A percentile compares a stretch with the other conserved stretches of the same genome.
Conservation (phyloP, 2,113 vertebrate species). For the Pomatorhinus ruficollis region DNA sequence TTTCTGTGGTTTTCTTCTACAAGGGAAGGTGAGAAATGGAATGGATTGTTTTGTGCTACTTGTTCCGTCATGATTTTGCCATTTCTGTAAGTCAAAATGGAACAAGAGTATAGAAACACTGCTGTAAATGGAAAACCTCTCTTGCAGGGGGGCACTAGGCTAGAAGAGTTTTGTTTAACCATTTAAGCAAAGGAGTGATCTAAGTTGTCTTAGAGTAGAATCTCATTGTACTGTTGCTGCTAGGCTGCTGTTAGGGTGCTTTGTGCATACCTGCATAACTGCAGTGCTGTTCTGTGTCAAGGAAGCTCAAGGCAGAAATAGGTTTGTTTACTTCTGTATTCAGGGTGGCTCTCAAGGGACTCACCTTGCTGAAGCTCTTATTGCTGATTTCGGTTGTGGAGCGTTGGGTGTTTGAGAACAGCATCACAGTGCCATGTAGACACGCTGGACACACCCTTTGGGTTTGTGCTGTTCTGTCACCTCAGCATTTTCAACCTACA, state of each 20-base stretch:
- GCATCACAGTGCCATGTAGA: not conserved
- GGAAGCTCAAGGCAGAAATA: not conserved
- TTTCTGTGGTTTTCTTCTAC: not conserved
- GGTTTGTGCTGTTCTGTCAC: not conserved
- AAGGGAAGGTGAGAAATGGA: not conserved
- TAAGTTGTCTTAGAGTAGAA: not conserved
- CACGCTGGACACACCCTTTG: not conserved
- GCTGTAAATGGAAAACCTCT: not conserved
- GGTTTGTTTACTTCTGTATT: not conserved
- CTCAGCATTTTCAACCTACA: not conserved
- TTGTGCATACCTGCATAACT: not conserved
- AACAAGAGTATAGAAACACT: not conserved
- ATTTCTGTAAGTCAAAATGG: not conserved
- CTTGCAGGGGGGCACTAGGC: not conserved
- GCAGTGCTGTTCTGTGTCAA: not conserved
- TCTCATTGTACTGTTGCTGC: not conserved
- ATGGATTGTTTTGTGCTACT: not conserved
- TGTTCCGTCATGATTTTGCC: not conserved
- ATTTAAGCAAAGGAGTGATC: not conserved
- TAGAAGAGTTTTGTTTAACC: not conserved
- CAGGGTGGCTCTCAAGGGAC: not conserved
- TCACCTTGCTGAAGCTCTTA: not conserved
- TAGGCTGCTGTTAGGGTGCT: not conserved
- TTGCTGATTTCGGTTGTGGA: not conserved
- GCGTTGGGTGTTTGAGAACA: not conserved